Evolutionary conservation across 2,888 invertebrate species (phyloP).

Genomic region (Eupithecia subumbrata): DNA sequence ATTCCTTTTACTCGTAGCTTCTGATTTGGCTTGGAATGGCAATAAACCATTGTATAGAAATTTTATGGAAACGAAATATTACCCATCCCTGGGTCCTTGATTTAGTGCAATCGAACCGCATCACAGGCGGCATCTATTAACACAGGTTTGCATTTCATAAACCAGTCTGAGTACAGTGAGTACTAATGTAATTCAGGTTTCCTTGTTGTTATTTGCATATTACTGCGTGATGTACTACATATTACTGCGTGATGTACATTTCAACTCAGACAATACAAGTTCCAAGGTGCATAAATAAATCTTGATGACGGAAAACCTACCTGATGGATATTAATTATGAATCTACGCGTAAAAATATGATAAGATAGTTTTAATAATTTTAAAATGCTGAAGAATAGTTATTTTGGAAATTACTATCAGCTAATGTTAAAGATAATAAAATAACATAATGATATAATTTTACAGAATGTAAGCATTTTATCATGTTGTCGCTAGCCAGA

Average conservation of each 20-base stretch:
- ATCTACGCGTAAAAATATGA: not conserved
- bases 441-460: not conserved
- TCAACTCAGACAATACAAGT: not conserved
- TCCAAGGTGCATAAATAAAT: not conserved
- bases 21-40: not conserved
- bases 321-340: not conserved
- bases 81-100: not conserved
- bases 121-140: conserved; percentile 23
- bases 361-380: not conserved
- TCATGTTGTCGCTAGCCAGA: conserved; percentile 7
- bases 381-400: not conserved
- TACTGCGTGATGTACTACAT: conserved; percentile 1
- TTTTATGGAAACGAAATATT: not conserved
- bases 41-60: no score
- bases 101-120: conserved; percentile 3
- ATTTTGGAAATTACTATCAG: conserved; percentile 16
- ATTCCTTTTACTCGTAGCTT: not conserved
- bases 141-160: conserved; percentile 5
- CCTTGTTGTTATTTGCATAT: conserved; percentile 26
- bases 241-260: not conserved
- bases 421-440: conserved; percentile 20
- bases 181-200: conserved; percentile 24
- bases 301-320: not conserved
- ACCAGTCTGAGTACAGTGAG: not conserved
- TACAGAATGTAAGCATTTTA: not conserved